Evolutionary conservation across 23 tunicate species (phyloP), one percentile per base, ranked within the genome.

Genomic region (Phallusia fumigata): DNA sequence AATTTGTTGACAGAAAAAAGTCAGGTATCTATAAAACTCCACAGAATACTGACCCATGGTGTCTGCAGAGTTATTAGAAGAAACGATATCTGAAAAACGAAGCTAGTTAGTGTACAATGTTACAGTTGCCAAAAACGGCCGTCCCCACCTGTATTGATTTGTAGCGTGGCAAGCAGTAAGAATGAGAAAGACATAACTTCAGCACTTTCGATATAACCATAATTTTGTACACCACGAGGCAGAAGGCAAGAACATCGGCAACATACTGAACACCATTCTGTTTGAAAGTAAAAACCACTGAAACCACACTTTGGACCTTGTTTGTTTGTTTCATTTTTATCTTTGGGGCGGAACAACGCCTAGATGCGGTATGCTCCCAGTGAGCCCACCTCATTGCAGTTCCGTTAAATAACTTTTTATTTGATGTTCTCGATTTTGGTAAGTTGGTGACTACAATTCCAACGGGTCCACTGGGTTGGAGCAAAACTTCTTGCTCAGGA

Each of bases 41-140:
- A 89, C 32, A 89, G 35, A 35, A 79, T 89, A 44, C 88, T 83
- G 0, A 83, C 51, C 93, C 93, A 89, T 10, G 93, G 88, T 33
- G 84, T 49, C 45, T 84, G 88, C 19, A 83, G 50, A 22, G 65
- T 33, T 30, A 64, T 49, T 36, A 82, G 50, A 75, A 88, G 76
- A 49, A 40, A 83, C 22, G 58, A 12, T 10, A 88, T 50, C 91
- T 88, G 52, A 0, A 16, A 45, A 74, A 58, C 16, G 69, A 1
- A 21, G 15, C 26, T 58, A 16, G 16, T 58, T 1, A 58, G 47
- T 40, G 47, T 40, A 40, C 8, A 40, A 40, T 10, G 10, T 40
- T 58, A 11, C 3, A 24, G 69, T 24, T 58, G 58, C 58, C 18
- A 18, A 51, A 13, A 18, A 15, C 15, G 18, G 18, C 58, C 80